Evolutionary conservation across 2,797 vertebrate genomes (phyloP).

Genomic region (Ctenochaetus hawaiiensis): DNA sequence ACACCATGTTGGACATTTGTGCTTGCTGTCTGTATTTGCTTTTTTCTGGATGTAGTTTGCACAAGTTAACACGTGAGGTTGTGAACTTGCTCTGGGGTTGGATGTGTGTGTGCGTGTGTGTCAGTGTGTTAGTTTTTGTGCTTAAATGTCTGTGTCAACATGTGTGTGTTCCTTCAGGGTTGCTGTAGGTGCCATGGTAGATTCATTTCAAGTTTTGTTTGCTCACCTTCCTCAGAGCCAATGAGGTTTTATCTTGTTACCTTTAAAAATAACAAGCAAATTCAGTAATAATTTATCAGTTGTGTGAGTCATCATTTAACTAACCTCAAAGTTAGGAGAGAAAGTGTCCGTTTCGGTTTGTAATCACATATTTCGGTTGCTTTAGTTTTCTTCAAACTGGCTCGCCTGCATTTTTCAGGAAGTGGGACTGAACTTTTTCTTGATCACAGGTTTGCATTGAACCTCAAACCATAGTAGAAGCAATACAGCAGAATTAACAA

Average conservation of each 20-base stretch:
- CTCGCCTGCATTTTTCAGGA: conserved; percentile 20
- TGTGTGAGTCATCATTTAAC: conserved; percentile 57
- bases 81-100: conserved; percentile 44
- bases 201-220: conserved; percentile 57
- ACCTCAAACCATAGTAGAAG: neutral
- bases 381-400: conserved; percentile 6
- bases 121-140: conserved; percentile 16
- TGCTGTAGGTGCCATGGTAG: conserved; percentile 54
- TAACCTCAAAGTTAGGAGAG: conserved; percentile 21
- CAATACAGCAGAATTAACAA: neutral
- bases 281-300: conserved; percentile 60
- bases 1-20: conserved; percentile 10
- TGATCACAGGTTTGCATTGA: neutral
- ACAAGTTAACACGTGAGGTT: conserved; percentile 39
- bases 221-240: conserved; percentile 41
- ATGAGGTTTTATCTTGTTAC: conserved; percentile 43
- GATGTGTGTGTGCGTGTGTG: conserved; percentile 14
- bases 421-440: conserved; percentile 9
- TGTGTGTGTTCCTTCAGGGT: conserved; percentile 45
- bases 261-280: conserved; percentile 53
- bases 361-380: neutral
- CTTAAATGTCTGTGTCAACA: conserved; percentile 7
- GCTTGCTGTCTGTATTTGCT: conserved; percentile 1
- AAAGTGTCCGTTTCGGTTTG: conserved; percentile 9
- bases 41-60: conserved; percentile 35